Evolutionary conservation across 2,888 invertebrate species (phyloP), one percentile per base, ranked within the genome.

Genomic region (Odontocerum albicorne): DNA sequence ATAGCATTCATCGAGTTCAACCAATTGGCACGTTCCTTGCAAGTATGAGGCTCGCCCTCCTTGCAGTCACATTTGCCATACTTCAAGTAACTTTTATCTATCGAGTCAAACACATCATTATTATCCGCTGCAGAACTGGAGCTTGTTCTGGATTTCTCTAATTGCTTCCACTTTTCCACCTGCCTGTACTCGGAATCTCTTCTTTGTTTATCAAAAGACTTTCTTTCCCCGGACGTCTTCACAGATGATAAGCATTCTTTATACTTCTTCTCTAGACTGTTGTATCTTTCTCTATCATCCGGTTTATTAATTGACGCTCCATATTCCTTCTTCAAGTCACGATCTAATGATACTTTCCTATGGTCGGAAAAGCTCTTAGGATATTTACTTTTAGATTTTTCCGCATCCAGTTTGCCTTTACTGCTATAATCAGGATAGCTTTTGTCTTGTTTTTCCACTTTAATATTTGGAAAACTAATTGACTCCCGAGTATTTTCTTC

Each of bases 1-100:
- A 88, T 84, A 1, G 87, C 85, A 66, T 84, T 85, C 68, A 88
- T 87, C 31, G 83, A 73, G 31, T 80, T 81, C 46, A 79, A 74
- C 4, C 80, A 75, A n/a, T 78, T 75, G 7, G 79, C 78, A 64
- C 73, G 73, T 50, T 72, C 43, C 20, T 45, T 40, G 16, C 58
- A 38, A 3, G 44, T 49, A 32, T 54, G 49, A 32, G 33, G 15
- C 38, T 57, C 49, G 31, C 44, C 36, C 19, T 43, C 36, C 39
- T 44, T 49, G 15, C 44, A 52, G 46, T 32, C 43, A 43, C 57
- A 52, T 39, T 57, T 52, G n/a, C 22, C 49, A 36, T 74, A 74
- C 4, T 76, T 70, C 46, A 74, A 65, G 49, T 74, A 63, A 62
- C 75, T 75, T 1, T 72, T 72, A 64, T 77, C 76, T 17, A 53